These are phyloP conservation scores for Timandra comae DNA, from an alignment of 2,888 invertebrate genomes.

Conservation along the genomic window DNA sequence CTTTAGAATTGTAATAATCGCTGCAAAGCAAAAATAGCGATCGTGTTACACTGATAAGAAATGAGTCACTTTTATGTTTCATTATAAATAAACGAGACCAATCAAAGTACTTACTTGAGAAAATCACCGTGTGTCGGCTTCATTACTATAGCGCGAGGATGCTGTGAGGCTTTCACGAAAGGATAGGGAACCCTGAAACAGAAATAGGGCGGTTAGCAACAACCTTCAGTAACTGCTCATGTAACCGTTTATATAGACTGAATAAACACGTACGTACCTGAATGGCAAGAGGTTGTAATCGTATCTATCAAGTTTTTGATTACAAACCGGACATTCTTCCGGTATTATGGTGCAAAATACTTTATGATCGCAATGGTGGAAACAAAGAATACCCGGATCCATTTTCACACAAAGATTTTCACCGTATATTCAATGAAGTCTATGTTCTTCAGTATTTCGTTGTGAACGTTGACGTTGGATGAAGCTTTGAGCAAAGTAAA, in stretches of 20 bases:
- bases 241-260: too few species aligned
- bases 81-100: constrained; percentile 18
- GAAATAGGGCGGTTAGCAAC: constrained; percentile 52
- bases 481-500: constrained; percentile 30
- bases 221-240: constrained; percentile 31
- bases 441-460: constrained; percentile 19
- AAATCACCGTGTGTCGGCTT: constrained; percentile 93
- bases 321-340: constrained; percentile 86
- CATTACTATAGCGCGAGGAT: constrained; percentile 88
- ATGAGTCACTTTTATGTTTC: constrained; percentile 13
- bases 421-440: constrained; percentile 44
- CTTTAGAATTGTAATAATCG: constrained; percentile 87
- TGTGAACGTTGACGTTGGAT: constrained; percentile 18
- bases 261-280: constrained; percentile 78
- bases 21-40: constrained; percentile 54
- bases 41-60: constrained; percentile 11
- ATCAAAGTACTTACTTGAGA: constrained; percentile 80
- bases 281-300: constrained; percentile 86
- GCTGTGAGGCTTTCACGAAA: constrained; percentile 87
- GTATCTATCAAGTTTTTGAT: constrained; percentile 69
- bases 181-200: constrained; percentile 87
- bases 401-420: constrained; percentile 49
- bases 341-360: constrained; percentile 90
- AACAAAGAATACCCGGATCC: constrained; percentile 91
- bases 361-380: constrained; percentile 90